Evolutionary conservation across 2,113 vertebrate species (phyloP).

Genomic region (Corythornis vintsioides): DNA sequence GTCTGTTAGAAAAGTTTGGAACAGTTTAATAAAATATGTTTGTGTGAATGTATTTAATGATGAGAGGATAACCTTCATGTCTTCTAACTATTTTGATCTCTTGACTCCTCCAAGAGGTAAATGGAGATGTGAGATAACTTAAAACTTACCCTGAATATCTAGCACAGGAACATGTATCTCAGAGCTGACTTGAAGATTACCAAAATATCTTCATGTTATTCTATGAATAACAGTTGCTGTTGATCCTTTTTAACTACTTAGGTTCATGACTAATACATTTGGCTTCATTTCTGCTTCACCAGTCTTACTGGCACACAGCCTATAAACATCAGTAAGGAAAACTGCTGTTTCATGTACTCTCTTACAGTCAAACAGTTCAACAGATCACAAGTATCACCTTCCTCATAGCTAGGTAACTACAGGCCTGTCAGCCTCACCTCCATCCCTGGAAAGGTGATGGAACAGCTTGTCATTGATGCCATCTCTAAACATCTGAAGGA

Average conservation of each 20-base stretch:
- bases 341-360: not conserved
- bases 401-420: not conserved
- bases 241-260: not conserved
- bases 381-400: not conserved
- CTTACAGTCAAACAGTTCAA: not conserved
- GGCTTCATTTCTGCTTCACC: accelerated
- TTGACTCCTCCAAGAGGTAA: not conserved
- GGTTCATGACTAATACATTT: not conserved
- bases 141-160: not conserved
- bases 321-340: not conserved
- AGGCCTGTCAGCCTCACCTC: no score
- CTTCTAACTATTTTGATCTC: not conserved
- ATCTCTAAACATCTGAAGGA: no score
- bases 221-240: not conserved
- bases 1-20: not conserved
- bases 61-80: not conserved
- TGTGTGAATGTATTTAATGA: not conserved
- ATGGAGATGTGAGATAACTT: not conserved
- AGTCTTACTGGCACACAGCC: not conserved
- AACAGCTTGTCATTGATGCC: no score
- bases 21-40: not conserved
- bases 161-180: not conserved
- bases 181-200: not conserved
- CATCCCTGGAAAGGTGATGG: no score
- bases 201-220: not conserved